Conservation (phyloP, 2,888 invertebrate genomes). For the Chromoteleia sp. region DNA sequence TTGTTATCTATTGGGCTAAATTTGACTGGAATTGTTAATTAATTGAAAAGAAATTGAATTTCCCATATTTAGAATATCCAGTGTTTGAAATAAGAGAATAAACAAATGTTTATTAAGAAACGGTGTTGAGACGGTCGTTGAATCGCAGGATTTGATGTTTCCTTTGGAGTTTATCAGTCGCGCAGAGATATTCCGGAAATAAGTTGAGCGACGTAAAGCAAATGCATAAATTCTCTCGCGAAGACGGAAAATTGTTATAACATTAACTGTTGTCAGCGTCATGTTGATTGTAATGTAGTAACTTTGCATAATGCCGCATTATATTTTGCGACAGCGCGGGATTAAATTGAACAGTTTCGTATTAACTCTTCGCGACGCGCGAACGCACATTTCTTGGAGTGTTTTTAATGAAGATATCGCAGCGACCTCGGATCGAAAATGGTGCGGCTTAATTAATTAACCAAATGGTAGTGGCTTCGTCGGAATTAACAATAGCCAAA, state of each 20-base stretch:
- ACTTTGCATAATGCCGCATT: conserved; percentile 61
- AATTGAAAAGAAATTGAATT: too few species aligned
- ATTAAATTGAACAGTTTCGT: conserved; percentile 59
- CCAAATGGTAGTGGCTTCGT: conserved; percentile 23
- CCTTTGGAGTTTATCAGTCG: conserved; percentile 52
- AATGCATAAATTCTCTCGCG: conserved; percentile 56
- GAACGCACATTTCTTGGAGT: conserved; percentile 26
- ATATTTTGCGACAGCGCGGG: conserved; percentile 50
- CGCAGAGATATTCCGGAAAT: conserved; percentile 50
- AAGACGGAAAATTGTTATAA: conserved; percentile 59
- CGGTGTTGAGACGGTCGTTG: conserved; percentile 8
- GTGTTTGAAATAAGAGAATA: too few species aligned
- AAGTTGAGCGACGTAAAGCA: conserved; percentile 61
- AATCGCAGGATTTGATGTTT: conserved; percentile 37
- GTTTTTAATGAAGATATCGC: conserved; percentile 46
- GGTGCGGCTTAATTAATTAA: conserved; percentile 51
- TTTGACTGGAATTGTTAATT: too few species aligned
- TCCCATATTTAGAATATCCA: too few species aligned
- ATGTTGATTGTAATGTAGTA: conserved; percentile 63
- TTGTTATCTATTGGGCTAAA: too few species aligned
- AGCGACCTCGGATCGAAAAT: conserved; percentile 30
- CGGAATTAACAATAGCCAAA: conserved; percentile 43
- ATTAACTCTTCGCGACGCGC: conserved; percentile 44
- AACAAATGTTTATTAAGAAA: too few species aligned
- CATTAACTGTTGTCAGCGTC: conserved; percentile 61